Evolutionary conservation across 1,140 invertebrate genomes (phyloP).

Genomic region (Paraescarpia echinospica): DNA sequence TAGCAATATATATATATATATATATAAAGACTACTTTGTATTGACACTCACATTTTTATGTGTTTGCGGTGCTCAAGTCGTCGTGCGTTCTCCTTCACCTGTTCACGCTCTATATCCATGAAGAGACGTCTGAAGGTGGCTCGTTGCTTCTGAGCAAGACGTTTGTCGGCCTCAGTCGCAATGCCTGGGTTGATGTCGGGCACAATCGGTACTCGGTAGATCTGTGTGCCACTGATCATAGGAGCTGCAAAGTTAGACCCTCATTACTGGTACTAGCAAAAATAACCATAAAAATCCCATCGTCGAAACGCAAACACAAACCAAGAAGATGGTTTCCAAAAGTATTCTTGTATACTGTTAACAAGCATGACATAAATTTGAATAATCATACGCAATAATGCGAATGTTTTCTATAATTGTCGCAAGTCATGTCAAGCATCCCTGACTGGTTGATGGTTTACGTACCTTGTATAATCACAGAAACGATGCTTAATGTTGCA

Average conservation of each 20-base stretch:
- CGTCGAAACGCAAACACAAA: no score
- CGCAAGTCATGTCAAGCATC: no score
- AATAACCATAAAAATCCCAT: not conserved
- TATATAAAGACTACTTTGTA: no score
- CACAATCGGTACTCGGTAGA: slow-evolving; percentile 22
- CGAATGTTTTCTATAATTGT: no score
- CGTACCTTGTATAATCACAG: no score
- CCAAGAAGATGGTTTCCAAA: no score
- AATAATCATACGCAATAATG: no score
- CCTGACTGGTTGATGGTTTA: no score
- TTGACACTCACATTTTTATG: slow-evolving; percentile 39
- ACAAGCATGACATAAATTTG: no score
- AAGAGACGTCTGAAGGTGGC: slow-evolving; percentile 50
- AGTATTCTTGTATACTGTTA: no score
- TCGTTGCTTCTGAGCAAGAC: slow-evolving; percentile 39
- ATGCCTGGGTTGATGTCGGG: slow-evolving; percentile 43
- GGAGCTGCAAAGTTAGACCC: not conserved
- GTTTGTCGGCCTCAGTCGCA: slow-evolving; percentile 39
- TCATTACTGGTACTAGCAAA: not conserved
- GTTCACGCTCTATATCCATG: slow-evolving; percentile 56
- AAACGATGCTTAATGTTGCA: no score
- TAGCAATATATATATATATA: no score
- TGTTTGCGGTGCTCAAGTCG: slow-evolving; percentile 46
- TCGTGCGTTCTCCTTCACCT: slow-evolving; percentile 52
- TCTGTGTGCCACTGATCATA: slow-evolving; percentile 14